Evolutionary conservation across 2,113 vertebrate genomes (phyloP).

Genomic region (Mesoclemmys tuberculata): DNA sequence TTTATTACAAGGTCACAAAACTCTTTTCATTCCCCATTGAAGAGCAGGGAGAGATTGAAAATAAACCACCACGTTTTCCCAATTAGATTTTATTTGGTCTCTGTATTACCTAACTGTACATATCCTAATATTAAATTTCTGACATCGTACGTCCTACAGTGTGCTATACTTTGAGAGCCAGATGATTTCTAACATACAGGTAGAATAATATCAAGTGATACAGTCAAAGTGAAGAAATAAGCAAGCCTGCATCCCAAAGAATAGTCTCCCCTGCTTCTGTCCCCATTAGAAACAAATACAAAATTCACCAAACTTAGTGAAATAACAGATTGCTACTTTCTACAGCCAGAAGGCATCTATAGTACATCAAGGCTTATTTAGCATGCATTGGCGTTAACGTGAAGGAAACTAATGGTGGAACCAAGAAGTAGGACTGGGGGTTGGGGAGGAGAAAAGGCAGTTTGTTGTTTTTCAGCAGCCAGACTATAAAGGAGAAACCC

Average conservation of each 20-base stretch:
- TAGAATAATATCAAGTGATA: constrained; percentile 80
- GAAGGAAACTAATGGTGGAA: constrained; percentile 43
- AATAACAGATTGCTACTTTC: constrained; percentile 83
- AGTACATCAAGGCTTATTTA: constrained; percentile 77
- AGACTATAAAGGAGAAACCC: background rate
- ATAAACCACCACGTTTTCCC: background rate
- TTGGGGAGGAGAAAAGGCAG: background rate
- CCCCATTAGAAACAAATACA: constrained; percentile 78
- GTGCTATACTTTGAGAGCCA: constrained; percentile 70
- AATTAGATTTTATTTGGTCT: constrained; percentile 55
- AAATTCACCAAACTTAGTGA: constrained; percentile 82
- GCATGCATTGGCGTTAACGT: constrained; percentile 83
- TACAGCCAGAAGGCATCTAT: constrained; percentile 80
- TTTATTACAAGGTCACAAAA: background rate
- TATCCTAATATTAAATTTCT: constrained; percentile 3
- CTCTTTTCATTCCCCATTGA: rapidly evolving
- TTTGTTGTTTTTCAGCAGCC: background rate
- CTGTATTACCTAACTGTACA: constrained; percentile 75
- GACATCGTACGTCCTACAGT: constrained; percentile 73
- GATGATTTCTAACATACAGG: constrained; percentile 84
- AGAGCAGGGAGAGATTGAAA: background rate
- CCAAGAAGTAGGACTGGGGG: background rate
- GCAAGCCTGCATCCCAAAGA: background rate
- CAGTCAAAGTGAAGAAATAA: constrained; percentile 77
- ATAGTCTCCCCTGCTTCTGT: constrained; percentile 57